These are phyloP conservation scores for Diplodus sargus DNA, from an alignment of 2,797 vertebrate genomes.

Conservation along the genomic window DNA sequence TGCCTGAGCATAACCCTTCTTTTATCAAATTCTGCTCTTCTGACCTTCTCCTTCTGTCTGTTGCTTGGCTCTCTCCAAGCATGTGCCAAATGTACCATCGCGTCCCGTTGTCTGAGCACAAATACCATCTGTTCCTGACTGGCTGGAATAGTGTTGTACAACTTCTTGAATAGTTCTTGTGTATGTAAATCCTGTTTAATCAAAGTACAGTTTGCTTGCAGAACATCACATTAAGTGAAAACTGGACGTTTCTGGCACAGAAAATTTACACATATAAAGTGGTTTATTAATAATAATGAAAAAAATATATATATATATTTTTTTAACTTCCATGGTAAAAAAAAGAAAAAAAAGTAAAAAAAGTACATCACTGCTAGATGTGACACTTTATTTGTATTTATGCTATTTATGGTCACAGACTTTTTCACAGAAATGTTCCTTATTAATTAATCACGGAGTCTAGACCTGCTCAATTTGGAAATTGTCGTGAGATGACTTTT, in stretches of 20 bases:
- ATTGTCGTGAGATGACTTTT: too few relatives aligned
- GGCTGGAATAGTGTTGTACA: too few relatives aligned
- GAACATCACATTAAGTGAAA: slow-evolving; percentile 61
- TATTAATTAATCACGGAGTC: too few relatives aligned
- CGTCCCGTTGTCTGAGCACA: too few relatives aligned
- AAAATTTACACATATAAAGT: slow-evolving; percentile 46
- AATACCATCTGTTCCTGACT: too few relatives aligned
- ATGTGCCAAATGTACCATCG: too few relatives aligned
- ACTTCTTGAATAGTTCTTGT: slow-evolving; percentile 2
- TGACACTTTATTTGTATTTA: slow-evolving; percentile 54
- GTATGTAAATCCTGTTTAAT: slow-evolving; percentile 53
- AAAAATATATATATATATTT: too few relatives aligned
- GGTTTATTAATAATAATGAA: slow-evolving; percentile 35
- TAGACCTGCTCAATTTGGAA: too few relatives aligned
- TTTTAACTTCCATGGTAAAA: slow-evolving; percentile 67
- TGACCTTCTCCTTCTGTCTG: too few relatives aligned
- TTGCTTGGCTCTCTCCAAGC: too few relatives aligned
- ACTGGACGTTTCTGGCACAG: slow-evolving; percentile 57
- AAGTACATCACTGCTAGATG: slow-evolving; percentile 61
- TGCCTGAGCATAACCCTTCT: too few relatives aligned
- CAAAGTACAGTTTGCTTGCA: slow-evolving; percentile 56
- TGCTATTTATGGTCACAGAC: slow-evolving; percentile 58
- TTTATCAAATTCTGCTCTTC: too few relatives aligned
- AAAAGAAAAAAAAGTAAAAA: slow-evolving; percentile 35
- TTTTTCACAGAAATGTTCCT: slow-evolving; percentile 43